Base-by-base conservation (phyloP, 2,888 invertebrate species). In the Sarcophaga variegata region DNA sequence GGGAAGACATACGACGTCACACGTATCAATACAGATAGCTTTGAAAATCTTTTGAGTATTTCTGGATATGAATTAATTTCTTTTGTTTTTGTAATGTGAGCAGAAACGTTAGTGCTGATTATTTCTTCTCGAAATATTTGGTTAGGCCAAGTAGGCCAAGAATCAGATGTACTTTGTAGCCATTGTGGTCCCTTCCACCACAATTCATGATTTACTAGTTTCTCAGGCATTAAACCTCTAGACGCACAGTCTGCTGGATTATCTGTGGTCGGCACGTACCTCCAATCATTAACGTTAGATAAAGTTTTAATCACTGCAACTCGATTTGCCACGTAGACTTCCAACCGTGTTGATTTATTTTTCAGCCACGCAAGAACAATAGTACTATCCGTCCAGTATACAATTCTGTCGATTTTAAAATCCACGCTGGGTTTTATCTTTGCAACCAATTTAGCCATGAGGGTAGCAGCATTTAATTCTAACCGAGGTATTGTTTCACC, bases 161-260 rank as follows among this genome's bases (percentile, higher is more conserved):
- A 17, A 60, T 69, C 45, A 25, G 47, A 22, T 10, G 27, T 8
- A 47, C 3, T 47, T 49, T 62, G 4, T 12, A 82, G 69, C 82
- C 82, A 76, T 20, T 20, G 49, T 17, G 63, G 82, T 4, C 63
- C 63, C 54, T 69, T 76, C 77, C 82, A 77, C 76, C 82, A 82
- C 5, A 82, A 14, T 5, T 63, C 17, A 20, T 82, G 45, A 12
- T 63, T 22, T 25, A 77, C 49, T 27, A 69, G 22, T 59, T 75
- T 27, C 20, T 71, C 49, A 11, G 76, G 22, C 59, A 82, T 67
- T 76, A 82, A 70, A 11, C 76, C 70, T 25, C 67, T 17, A 17
- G 81, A 76, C 4, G 75, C 81, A 45, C 70, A 82, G 60, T 70
- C 72, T 4, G 72, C 60, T n/a, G 66, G 66, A 17, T 66, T 66